Conservation (phyloP, 2,888 invertebrate species). For the Athetis lepigone region DNA sequence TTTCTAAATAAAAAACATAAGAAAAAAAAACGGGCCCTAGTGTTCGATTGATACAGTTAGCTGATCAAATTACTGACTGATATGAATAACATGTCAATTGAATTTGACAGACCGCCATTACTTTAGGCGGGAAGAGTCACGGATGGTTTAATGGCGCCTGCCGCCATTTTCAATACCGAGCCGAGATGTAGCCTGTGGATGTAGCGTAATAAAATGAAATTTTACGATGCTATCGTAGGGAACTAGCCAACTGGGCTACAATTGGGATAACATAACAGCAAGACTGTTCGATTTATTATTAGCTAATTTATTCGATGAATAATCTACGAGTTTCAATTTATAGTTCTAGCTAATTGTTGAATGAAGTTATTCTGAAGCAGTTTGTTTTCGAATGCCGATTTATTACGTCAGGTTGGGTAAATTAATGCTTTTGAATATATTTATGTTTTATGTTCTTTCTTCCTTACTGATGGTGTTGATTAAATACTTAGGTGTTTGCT, state of each 20-base stretch:
- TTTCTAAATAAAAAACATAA: too few relatives aligned
- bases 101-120: constrained; percentile 33
- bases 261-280: constrained; percentile 17
- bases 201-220: constrained; percentile 43
- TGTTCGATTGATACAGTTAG: too few relatives aligned
- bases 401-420: constrained; percentile 2
- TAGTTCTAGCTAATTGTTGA: constrained; percentile 43
- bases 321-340: constrained; percentile 27
- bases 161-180: constrained; percentile 25
- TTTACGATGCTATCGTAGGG: constrained; percentile 49
- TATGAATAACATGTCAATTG: constrained; percentile 30
- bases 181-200: constrained; percentile 18
- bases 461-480: constrained; percentile 4
- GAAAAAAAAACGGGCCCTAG: too few relatives aligned
- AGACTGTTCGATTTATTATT: constrained; percentile 29
- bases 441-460: neutral
- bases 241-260: constrained; percentile 41
- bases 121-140: constrained; percentile 4
- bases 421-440: neutral
- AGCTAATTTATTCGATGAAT: constrained; percentile 36
- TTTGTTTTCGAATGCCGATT: constrained; percentile 16
- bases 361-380: constrained; percentile 32
- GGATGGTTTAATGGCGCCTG: constrained; percentile 22
- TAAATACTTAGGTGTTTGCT: neutral
- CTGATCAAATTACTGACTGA: neutral